phyloP scores from a whole-genome alignment of 1,140 invertebrate genomes.

The Drosophila subpulchrella region DNA sequence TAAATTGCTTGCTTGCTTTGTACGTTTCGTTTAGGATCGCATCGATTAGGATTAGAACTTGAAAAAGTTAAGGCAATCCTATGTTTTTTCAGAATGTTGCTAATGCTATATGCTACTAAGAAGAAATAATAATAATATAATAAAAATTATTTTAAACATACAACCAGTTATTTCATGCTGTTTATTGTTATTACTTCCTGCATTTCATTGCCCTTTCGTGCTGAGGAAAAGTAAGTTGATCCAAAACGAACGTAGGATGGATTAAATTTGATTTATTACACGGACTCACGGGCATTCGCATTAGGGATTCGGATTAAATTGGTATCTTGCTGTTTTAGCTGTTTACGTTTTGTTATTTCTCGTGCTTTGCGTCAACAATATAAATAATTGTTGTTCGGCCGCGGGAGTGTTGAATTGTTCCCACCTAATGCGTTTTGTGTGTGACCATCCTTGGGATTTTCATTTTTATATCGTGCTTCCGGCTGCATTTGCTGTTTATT shows the following conservation, averaged over 20 bases:
- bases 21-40: too few species aligned
- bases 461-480: slow-evolving; percentile 40
- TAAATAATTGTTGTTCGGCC: slow-evolving; percentile 22
- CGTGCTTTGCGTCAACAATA: slow-evolving; percentile 8
- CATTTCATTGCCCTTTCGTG: neutral
- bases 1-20: too few species aligned
- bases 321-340: slow-evolving; percentile 12
- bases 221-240: slow-evolving; percentile 1
- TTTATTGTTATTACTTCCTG: neutral
- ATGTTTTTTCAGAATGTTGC: too few species aligned
- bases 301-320: slow-evolving; percentile 12
- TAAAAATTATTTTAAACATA: neutral
- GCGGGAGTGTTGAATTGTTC: neutral
- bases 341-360: slow-evolving; percentile 29
- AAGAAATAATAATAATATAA: too few species aligned
- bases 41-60: too few species aligned
- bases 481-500: slow-evolving; percentile 55
- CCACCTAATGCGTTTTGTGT: slow-evolving; percentile 22
- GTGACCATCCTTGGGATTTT: slow-evolving; percentile 25
- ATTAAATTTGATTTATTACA: slow-evolving; percentile 39
- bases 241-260: neutral
- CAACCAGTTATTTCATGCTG: neutral
- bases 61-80: too few species aligned
- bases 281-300: neutral
- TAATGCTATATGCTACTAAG: too few species aligned